phyloP scores from a whole-genome alignment of 2,888 invertebrate species.

The Didymodactylos carnosus region DNA sequence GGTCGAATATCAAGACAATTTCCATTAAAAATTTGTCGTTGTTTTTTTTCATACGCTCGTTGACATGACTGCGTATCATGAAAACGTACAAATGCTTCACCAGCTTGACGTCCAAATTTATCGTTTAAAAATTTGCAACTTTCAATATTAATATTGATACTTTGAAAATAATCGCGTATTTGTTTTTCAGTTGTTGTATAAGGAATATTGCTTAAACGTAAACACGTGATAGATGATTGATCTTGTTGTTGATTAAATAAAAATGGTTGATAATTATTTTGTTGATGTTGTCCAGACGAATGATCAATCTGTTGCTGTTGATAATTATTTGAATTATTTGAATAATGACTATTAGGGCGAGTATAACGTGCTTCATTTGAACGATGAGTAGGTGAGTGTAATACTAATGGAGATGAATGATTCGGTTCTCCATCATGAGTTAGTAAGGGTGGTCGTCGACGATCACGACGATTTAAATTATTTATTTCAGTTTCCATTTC shows the following conservation, averaged over 20 bases:
- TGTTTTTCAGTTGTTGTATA: background rate
- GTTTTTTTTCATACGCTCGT: background rate
- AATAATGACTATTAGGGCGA: no score
- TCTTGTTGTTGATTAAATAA: no score
- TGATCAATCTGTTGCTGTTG: no score
- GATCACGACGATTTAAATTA: background rate
- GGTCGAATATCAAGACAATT: background rate
- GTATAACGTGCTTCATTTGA: no score
- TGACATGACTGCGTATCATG: background rate
- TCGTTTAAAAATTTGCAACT: background rate
- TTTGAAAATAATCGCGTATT: background rate
- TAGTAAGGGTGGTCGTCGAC: background rate
- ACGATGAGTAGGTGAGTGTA: no score
- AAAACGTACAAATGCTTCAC: background rate
- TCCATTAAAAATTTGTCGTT: background rate
- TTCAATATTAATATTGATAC: background rate
- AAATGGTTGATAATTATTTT: no score
- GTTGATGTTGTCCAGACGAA: no score
- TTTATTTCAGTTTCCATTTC: background rate
- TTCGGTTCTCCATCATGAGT: no score
- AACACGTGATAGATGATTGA: background rate
- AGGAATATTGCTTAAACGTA: background rate
- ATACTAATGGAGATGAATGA: no score
- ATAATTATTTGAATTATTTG: no score
- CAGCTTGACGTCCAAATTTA: background rate